These are phyloP conservation scores for Drosophila pandora DNA, from an alignment of 1,140 invertebrate genomes.

Conservation along the genomic window DNA sequence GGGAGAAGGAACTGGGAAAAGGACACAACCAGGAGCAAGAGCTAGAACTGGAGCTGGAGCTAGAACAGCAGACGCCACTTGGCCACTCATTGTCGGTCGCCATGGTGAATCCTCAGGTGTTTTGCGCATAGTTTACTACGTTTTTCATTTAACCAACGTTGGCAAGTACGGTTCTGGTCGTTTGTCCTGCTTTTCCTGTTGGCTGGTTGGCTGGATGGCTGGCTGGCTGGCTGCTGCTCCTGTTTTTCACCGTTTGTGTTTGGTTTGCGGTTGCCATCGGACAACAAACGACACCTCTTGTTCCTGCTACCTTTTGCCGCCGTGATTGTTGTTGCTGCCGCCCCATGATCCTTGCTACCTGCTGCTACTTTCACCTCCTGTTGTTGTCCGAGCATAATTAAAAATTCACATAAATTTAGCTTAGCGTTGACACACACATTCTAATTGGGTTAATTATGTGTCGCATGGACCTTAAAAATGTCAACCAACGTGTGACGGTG, in stretches of 20 bases:
- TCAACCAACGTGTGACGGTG: slow-evolving; percentile 37
- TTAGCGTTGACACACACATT: slow-evolving; percentile 79
- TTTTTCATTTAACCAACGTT: slow-evolving; percentile 79
- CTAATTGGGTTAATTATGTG: slow-evolving; percentile 83
- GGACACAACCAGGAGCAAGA: slow-evolving; percentile 15
- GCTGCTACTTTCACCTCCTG: neutral
- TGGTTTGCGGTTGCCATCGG: slow-evolving; percentile 64
- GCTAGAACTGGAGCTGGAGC: slow-evolving; percentile 21
- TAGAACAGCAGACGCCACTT: slow-evolving; percentile 60
- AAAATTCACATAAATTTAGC: slow-evolving; percentile 83
- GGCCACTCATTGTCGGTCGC: slow-evolving; percentile 79
- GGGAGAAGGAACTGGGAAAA: slow-evolving; percentile 5
- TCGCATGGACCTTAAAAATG: slow-evolving; percentile 81
- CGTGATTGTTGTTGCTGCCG: slow-evolving; percentile 22
- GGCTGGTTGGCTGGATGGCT: neutral
- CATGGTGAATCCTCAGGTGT: slow-evolving; percentile 83
- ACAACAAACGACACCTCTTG: slow-evolving; percentile 47
- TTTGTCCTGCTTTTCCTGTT: slow-evolving; percentile 57
- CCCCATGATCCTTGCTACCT: slow-evolving; percentile 13
- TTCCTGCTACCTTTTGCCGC: slow-evolving; percentile 3
- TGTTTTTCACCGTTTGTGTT: slow-evolving; percentile 41
- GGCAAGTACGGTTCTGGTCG: slow-evolving; percentile 48
- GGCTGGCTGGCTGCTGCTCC: slow-evolving; percentile 11
- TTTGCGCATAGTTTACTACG: slow-evolving; percentile 82
- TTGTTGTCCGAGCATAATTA: slow-evolving; percentile 72